These are phyloP conservation scores for Chelon auratus DNA, from an alignment of 2,797 vertebrate genomes.

Conservation along the genomic window DNA sequence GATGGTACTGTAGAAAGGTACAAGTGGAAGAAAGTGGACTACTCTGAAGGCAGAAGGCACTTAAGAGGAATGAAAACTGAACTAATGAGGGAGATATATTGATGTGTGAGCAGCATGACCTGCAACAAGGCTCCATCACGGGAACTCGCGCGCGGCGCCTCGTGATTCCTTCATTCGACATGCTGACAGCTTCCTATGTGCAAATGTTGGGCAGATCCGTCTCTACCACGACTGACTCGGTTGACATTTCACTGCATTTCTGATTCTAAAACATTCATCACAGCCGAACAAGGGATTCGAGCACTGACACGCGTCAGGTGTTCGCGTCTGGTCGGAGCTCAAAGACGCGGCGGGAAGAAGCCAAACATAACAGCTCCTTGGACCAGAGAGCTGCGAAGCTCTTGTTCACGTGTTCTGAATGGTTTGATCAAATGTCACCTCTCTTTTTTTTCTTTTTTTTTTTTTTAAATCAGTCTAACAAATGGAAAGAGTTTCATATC, in stretches of 20 bases:
- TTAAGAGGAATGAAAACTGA: constrained; percentile 85
- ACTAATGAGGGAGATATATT: constrained; percentile 48
- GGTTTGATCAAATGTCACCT: constrained; percentile 47
- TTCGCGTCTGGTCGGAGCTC: no score
- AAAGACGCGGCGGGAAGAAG: no score
- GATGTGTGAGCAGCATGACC: constrained; percentile 16
- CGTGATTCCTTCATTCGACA: constrained; percentile 35
- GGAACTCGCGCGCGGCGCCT: constrained; percentile 4
- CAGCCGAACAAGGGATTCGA: constrained; percentile 20
- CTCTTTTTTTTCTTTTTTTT: constrained; percentile 14
- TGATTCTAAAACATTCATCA: neutral
- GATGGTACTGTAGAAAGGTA: constrained; percentile 5
- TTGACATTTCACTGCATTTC: constrained; percentile 46
- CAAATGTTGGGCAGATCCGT: constrained; percentile 79
- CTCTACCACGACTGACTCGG: constrained; percentile 73
- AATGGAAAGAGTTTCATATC: constrained; percentile 84
- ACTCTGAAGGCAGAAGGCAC: constrained; percentile 80
- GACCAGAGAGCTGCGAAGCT: neutral
- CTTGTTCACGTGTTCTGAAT: constrained; percentile 17
- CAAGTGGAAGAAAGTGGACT: constrained; percentile 20
- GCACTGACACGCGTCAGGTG: neutral
- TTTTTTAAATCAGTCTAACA: constrained; percentile 45
- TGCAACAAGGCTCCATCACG: constrained; percentile 11
- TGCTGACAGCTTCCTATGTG: constrained; percentile 34
- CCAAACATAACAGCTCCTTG: no score